phyloP scores from a whole-genome alignment of 2,888 invertebrate genomes.

The Notocelia uddmanniana region DNA sequence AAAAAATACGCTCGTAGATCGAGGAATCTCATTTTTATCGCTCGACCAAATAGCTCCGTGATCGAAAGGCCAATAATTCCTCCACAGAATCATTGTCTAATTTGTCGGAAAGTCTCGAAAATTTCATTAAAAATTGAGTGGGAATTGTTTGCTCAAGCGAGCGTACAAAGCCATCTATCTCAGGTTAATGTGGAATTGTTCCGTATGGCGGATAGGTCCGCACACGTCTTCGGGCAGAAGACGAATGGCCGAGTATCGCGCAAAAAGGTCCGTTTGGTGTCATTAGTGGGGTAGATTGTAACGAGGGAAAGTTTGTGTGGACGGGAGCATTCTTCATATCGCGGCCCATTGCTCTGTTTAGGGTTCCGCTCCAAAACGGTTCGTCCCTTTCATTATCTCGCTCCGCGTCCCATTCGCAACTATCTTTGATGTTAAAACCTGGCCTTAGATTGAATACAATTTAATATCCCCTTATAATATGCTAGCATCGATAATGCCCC shows the following conservation, averaged over 20 bases:
- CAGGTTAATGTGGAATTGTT: slow-evolving; percentile 58
- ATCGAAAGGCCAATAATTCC: slow-evolving; percentile 71
- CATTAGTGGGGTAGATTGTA: slow-evolving; percentile 77
- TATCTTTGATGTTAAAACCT: slow-evolving; percentile 72
- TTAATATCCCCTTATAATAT: slow-evolving; percentile 66
- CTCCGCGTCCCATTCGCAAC: slow-evolving; percentile 66
- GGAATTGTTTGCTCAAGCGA: slow-evolving; percentile 33
- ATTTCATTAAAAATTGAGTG: slow-evolving; percentile 41
- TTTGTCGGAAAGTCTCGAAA: slow-evolving; percentile 49
- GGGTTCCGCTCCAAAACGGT: slow-evolving; percentile 66
- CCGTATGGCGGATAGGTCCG: slow-evolving; percentile 64
- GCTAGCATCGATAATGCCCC: slow-evolving; percentile 59
- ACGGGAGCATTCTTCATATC: slow-evolving; percentile 75
- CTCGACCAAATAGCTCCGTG: slow-evolving; percentile 64
- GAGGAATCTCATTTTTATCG: slow-evolving; percentile 79
- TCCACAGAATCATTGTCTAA: slow-evolving; percentile 57
- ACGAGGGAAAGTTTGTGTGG: slow-evolving; percentile 71
- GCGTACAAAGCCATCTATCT: slow-evolving; percentile 31
- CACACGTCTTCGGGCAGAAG: slow-evolving; percentile 73
- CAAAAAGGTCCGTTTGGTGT: slow-evolving; percentile 78
- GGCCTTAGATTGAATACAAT: slow-evolving; percentile 65
- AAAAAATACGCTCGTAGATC: slow-evolving; percentile 71
- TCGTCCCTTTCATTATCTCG: slow-evolving; percentile 70
- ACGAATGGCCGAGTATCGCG: slow-evolving; percentile 75
- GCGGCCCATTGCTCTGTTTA: slow-evolving; percentile 70